Base-by-base conservation (phyloP, 2,113 vertebrate species). In the Barnardius zonarius region DNA sequence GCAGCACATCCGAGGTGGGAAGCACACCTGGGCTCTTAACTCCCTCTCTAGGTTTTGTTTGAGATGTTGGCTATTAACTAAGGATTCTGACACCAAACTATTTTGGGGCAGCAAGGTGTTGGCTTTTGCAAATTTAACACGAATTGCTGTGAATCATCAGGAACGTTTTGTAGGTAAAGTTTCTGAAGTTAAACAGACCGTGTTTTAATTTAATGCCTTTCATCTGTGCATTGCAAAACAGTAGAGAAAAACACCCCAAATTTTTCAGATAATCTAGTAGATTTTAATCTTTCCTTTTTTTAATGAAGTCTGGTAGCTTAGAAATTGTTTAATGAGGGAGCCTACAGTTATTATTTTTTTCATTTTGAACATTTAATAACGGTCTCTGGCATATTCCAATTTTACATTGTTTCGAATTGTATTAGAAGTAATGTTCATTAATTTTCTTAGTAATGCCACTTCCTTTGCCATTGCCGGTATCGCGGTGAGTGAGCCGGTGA, bases 181-280 rank as follows among this genome's bases (percentile, higher is more conserved):
- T 74, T 68, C 61, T 72, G 30, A 37, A 15, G 43, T 75, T 84
- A 92, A 63, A 41, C 12, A 88, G 27, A 62, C 17, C 18, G 5
- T 17, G 1, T 33, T 91, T 91, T 49, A 25, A 69, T 91, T 74
- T 68, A 7, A 83, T 61, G 20, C 51, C 51, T 63, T 93, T 88
- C 3, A 41, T 37, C 46, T n/a, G 18, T 70, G 28, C 39, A 13
- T 28, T 44, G 28, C 59, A 67, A 79, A 92, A 79, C 8, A 63
- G 11, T 25, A 20, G 4, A 78, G 63, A 6, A 68, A 70, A 66
- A n/a, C 1, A 0, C 0, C 4, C 3, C 27, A 37, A 5, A 17
- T 51, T 90, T 92, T 83, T 83, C 73, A 93, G 35, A 52, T 35
- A 51, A 95, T 33, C 18, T 35, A 49, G 18, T 35, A 52, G 27